Percentiles rank a stretch among this genome's conserved stretches.
These are phyloP conservation scores for Pomatostomus ruficeps DNA, from an alignment of 2,113 vertebrate species.

Conservation along the genomic window DNA sequence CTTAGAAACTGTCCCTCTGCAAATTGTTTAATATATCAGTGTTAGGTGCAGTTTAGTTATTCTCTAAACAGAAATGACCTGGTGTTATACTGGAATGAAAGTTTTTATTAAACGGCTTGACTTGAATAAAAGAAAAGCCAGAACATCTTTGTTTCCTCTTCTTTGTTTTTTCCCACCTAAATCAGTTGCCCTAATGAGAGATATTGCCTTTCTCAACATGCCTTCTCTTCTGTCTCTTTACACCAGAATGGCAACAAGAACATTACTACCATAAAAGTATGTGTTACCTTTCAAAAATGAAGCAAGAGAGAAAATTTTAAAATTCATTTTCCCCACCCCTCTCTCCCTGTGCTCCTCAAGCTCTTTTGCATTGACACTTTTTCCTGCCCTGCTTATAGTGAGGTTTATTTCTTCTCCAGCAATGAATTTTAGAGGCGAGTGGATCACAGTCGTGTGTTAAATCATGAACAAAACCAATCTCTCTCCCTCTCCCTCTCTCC, in stretches of 20 bases:
- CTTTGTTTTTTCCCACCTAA: neutral
- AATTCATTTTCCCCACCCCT: neutral
- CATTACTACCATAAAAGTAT: neutral
- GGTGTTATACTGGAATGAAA: neutral
- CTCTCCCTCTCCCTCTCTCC: neutral
- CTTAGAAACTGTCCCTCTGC: neutral
- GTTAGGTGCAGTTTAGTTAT: neutral
- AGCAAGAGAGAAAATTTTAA: neutral
- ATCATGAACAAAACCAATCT: slow-evolving; percentile 29
- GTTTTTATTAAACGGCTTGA: neutral
- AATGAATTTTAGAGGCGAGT: neutral
- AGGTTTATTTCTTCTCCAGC: neutral
- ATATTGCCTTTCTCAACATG: neutral
- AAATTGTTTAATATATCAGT: neutral
- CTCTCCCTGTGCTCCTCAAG: neutral
- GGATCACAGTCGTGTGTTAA: slow-evolving; percentile 14
- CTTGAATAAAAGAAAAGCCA: neutral
- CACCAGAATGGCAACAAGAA: neutral
- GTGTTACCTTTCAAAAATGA: neutral
- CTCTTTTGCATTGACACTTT: neutral
- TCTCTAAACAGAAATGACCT: neutral
- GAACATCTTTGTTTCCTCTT: neutral
- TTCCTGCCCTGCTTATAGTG: neutral
- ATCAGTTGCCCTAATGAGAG: neutral
- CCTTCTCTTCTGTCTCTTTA: neutral